Conservation (phyloP, 2,888 invertebrate genomes). For the Drosophila neutralis region DNA sequence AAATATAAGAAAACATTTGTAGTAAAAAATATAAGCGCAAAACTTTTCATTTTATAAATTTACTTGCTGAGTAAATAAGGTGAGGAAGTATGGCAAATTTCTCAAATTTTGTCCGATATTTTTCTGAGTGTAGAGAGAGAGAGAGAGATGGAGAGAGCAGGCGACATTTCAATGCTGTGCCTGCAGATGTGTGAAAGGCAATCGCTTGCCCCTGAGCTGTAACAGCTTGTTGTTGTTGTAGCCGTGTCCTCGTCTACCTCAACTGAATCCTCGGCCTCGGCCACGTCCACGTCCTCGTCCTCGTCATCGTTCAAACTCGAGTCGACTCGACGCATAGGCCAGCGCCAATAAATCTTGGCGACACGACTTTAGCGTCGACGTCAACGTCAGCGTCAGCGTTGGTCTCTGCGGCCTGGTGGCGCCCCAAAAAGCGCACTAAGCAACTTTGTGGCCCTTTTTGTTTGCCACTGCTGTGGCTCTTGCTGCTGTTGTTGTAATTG, state of each 20-base stretch:
- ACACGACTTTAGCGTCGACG: conserved; percentile 54
- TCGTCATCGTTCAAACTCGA: conserved; percentile 27
- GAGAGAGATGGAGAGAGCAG: not conserved
- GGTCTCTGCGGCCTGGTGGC: conserved; percentile 6
- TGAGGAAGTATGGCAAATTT: no score
- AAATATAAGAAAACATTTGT: not conserved
- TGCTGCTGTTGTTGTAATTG: conserved; percentile 63
- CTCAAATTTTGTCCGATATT: not conserved
- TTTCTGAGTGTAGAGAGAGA: not conserved
- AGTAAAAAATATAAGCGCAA: not conserved
- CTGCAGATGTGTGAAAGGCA: conserved; percentile 14
- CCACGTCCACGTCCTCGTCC: conserved; percentile 25
- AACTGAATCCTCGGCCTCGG: not conserved
- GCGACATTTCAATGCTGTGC: conserved; percentile 61
- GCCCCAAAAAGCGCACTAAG: conserved; percentile 53
- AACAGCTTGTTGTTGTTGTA: not conserved
- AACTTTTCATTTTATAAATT: no score
- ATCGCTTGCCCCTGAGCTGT: conserved; percentile 11
- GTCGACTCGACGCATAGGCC: conserved; percentile 49
- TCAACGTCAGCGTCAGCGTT: conserved; percentile 1
- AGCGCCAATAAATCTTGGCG: conserved; percentile 72
- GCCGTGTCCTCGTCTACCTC: not conserved
- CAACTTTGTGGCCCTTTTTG: conserved; percentile 41
- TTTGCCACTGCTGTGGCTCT: conserved; percentile 8
- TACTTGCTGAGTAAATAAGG: no score